Evolutionary conservation across 2,888 invertebrate species (phyloP).

Genomic region (Caenorhabditis imperialis): DNA sequence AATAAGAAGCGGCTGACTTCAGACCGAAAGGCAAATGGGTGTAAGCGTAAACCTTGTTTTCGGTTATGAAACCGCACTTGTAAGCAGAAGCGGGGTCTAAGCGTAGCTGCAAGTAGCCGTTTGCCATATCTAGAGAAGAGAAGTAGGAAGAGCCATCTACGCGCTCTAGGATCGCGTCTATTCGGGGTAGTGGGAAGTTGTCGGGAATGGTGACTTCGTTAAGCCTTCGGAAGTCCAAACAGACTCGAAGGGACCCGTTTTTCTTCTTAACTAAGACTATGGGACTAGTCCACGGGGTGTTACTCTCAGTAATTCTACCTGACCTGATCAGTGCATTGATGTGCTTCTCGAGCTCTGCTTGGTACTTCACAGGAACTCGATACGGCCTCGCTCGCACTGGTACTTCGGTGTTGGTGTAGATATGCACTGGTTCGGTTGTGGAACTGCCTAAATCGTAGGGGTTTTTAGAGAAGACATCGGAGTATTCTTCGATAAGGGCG

Average conservation of each 20-base stretch:
- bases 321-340: slow-evolving; percentile 53
- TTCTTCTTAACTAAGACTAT: slow-evolving; percentile 61
- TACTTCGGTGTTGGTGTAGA: slow-evolving; percentile 57
- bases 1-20: slow-evolving; percentile 47
- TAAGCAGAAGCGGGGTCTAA: slow-evolving; percentile 9
- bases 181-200: slow-evolving; percentile 56
- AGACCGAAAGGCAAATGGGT: slow-evolving; percentile 40
- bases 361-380: slow-evolving; percentile 52
- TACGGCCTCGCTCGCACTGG: slow-evolving; percentile 39
- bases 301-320: slow-evolving; percentile 49
- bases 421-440: slow-evolving; percentile 46
- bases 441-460: slow-evolving; percentile 61
- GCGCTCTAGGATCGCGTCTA: slow-evolving; percentile 50
- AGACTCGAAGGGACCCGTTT: slow-evolving; percentile 59
- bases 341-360: slow-evolving; percentile 58
- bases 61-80: slow-evolving; percentile 36
- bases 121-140: slow-evolving; percentile 46
- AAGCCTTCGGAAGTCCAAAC: slow-evolving; percentile 59
- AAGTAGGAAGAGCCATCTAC: slow-evolving; percentile 38
- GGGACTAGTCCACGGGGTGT: slow-evolving; percentile 62
- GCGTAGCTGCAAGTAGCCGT: slow-evolving; percentile 52
- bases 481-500: slow-evolving; percentile 28
- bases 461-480: slow-evolving; percentile 55
- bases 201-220: slow-evolving; percentile 60
- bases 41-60: slow-evolving; percentile 36